Base-by-base conservation (phyloP, 2,113 vertebrate genomes). In the Elachura formosa region DNA sequence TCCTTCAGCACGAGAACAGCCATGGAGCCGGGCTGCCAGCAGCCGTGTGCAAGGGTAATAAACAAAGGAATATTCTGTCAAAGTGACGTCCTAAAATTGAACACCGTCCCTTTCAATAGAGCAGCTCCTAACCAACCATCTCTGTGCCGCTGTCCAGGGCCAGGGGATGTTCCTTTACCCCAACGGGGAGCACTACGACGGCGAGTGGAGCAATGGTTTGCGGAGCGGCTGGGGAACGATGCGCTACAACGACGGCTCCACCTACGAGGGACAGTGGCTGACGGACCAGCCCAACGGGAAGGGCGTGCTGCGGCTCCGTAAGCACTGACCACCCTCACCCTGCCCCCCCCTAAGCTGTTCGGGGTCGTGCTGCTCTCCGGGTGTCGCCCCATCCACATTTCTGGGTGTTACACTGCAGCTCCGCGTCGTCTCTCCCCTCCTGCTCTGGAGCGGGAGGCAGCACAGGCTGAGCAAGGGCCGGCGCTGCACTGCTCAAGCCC, bases 201-300 rank as follows among this genome's bases (percentile, higher is more conserved):
- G 99, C 2, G 98, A 99, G 84, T 99, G 99, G 99, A 94, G 83
- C 16, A 9, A 67, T 11, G 98, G 98, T 72, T 67, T 96, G 69
- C 97, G 98, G 23, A 97, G 96, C 5, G 99, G 99, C 84, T 98
- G 98, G 98, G 99, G 99, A 45, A 97, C 96, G 71, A 99, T 99
- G 98, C 96, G 96, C 90, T 98, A 98, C 91, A 61, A 45, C 45
- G 97, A 98, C 2, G 98, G 98, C 23, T 97, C 98, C 58, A 69
- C 98, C 79, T 99, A 99, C 21, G 98, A 99, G 74, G 99, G 99
- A 73, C 97, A 99, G 61, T 99, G 99, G 99, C 59, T 93, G 75
- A 63, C 84, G 8, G 98, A 99, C 95, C 95, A 95, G 76, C 97
- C 87, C 6, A 41, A 97, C 0, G 99, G 99, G 31, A 95, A 98